These are phyloP conservation scores for Cheilosia vernalis DNA, from an alignment of 2,888 invertebrate genomes.

Conservation along the genomic window DNA sequence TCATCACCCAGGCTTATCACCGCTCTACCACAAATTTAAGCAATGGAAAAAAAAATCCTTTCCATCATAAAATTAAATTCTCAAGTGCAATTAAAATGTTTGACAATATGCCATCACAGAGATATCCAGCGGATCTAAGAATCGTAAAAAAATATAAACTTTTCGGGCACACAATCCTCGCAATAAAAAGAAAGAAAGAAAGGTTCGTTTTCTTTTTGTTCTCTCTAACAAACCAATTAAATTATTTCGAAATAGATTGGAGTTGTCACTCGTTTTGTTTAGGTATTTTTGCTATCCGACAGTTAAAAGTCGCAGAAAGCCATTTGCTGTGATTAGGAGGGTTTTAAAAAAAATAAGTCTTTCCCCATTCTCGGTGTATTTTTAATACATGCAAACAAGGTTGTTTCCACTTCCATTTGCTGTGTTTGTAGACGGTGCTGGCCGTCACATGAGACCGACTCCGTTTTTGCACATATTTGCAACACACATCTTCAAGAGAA, in stretches of 20 bases:
- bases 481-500: neutral
- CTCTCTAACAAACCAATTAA: neutral
- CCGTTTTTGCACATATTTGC: too few species aligned
- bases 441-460: too few species aligned
- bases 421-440: neutral
- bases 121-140: neutral
- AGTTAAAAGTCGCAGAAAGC: neutral
- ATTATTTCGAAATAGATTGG: conserved; percentile 5
- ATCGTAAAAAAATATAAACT: neutral
- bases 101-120: neutral
- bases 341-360: neutral
- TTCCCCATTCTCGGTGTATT: neutral
- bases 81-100: conserved; percentile 11
- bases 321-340: conserved; percentile 8
- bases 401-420: neutral
- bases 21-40: neutral
- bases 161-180: neutral
- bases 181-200: neutral
- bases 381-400: neutral
- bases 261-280: conserved; percentile 4
- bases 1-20: too few species aligned
- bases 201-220: neutral
- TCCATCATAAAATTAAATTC: conserved; percentile 14
- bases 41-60: neutral
- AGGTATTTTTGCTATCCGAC: conserved; percentile 10